These are phyloP conservation scores for Macaria liturata DNA, from an alignment of 2,888 invertebrate genomes.

Conservation along the genomic window DNA sequence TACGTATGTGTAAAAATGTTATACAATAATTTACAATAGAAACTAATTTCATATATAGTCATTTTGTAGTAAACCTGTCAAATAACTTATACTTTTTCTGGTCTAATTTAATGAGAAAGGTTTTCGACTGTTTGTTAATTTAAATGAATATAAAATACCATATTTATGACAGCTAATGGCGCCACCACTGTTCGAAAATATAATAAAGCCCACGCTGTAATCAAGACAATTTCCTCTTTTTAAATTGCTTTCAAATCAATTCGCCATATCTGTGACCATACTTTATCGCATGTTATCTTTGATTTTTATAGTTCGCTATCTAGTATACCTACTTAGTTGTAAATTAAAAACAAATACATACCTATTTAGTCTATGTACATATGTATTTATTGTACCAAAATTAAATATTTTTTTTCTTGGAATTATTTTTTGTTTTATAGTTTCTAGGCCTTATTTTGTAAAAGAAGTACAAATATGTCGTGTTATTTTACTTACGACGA, in stretches of 20 bases:
- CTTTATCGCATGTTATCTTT: slow-evolving; percentile 2
- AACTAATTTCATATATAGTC: neutral
- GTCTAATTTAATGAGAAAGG: neutral
- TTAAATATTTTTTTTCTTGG: no score
- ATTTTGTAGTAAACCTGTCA: neutral
- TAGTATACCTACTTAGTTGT: no score
- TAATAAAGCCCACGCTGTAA: slow-evolving; percentile 20
- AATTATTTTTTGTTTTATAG: no score
- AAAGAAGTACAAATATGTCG: no score
- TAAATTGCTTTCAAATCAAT: slow-evolving; percentile 12
- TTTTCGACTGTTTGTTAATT: slow-evolving; percentile 1
- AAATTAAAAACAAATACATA: no score
- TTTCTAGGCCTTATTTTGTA: no score
- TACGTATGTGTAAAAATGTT: no score
- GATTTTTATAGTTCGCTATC: neutral
- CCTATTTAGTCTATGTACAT: no score
- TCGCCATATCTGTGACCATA: slow-evolving; percentile 9
- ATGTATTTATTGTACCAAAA: no score
- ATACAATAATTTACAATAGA: no score
- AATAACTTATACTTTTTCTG: neutral
- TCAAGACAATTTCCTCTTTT: slow-evolving; percentile 13
- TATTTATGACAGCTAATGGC: slow-evolving; percentile 10
- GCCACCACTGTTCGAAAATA: slow-evolving; percentile 10
- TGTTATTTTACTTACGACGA: no score
- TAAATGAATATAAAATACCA: slow-evolving; percentile 5